A percentile compares a stretch with the other conserved stretches of the same genome.
Conservation (phyloP, 2,113 vertebrate species). For the Gambusia holbrooki region DNA sequence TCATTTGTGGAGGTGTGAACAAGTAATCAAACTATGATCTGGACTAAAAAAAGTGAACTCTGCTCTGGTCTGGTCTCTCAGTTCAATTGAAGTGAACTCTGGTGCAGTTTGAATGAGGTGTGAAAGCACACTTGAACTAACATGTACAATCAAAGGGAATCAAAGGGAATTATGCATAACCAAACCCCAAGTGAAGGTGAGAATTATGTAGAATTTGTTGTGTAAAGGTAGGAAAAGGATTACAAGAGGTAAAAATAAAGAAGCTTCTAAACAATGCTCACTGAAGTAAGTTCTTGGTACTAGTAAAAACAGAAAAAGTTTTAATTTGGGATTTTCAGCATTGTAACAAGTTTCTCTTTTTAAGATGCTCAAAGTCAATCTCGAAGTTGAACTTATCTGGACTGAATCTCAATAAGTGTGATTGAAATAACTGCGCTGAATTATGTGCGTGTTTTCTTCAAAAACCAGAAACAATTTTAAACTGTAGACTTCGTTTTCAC, state of each 20-base stretch:
- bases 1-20: not conserved
- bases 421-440: no score
- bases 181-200: not conserved
- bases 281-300: not conserved
- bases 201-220: no score
- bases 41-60: no score
- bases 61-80: no score
- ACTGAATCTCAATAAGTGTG: no score
- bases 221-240: not conserved
- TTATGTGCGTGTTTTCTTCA: no score
- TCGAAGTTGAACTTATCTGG: no score
- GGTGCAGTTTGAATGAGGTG: no score
- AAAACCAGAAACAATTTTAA: not conserved
- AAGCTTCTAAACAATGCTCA: not conserved
- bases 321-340: not conserved
- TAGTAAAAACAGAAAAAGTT: not conserved
- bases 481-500: not conserved
- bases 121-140: not conserved
- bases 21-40: no score
- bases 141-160: not conserved
- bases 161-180: not conserved
- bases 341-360: no score
- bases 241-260: not conserved
- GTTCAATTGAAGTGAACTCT: no score
- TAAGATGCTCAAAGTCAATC: no score